Percentiles rank a stretch among this genome's conserved stretches.
Evolutionary conservation across 2,888 invertebrate species (phyloP).

Genomic region (Archips crataeganus): DNA sequence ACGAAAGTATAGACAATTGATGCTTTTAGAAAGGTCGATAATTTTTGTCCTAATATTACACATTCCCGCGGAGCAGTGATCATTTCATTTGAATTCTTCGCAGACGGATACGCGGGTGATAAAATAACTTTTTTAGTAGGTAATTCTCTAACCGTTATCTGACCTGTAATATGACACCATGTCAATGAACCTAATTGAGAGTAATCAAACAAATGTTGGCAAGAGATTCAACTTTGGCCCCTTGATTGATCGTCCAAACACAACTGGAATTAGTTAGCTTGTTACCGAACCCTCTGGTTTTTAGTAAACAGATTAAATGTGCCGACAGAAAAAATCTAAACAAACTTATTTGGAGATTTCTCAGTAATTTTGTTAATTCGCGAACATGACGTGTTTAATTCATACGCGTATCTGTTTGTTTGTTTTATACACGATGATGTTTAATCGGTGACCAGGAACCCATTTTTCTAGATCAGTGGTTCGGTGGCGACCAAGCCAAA

Average conservation of each 20-base stretch:
- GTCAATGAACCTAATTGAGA: slow-evolving; percentile 44
- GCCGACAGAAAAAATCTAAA: slow-evolving; percentile 2
- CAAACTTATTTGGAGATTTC: slow-evolving; percentile 1
- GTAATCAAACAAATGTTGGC: slow-evolving; percentile 50
- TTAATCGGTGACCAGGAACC: too few relatives aligned
- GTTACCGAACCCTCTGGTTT: background rate
- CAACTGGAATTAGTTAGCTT: slow-evolving; percentile 29
- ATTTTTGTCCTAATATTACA: too few relatives aligned
- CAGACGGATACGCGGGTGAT: background rate
- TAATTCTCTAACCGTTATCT: slow-evolving; percentile 32
- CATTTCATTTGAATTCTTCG: background rate
- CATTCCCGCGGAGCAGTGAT: too few relatives aligned
- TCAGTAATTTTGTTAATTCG: background rate
- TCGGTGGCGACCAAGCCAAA: too few relatives aligned
- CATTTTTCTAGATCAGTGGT: too few relatives aligned
- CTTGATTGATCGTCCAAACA: slow-evolving; percentile 54
- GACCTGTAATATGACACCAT: slow-evolving; percentile 51
- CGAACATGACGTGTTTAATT: background rate
- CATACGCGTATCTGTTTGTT: background rate
- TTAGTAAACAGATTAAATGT: background rate
- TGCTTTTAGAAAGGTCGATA: too few relatives aligned
- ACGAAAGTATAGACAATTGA: too few relatives aligned
- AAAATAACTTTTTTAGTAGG: background rate
- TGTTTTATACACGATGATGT: background rate
- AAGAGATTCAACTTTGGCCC: slow-evolving; percentile 50